Evolutionary conservation across 2,888 invertebrate genomes (phyloP).

Genomic region (Cheiracanthium punctorium): DNA sequence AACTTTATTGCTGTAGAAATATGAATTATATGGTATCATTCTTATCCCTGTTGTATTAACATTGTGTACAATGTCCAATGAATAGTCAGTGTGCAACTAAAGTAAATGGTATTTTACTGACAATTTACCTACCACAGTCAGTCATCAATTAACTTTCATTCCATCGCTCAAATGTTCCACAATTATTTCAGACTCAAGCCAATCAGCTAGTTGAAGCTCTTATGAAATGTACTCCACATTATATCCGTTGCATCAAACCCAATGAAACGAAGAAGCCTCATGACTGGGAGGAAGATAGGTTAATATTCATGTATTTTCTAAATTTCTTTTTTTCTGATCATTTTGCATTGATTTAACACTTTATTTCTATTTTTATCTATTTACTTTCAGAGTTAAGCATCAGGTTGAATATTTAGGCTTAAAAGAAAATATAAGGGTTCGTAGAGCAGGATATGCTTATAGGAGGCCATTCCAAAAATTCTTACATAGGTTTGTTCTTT

Average conservation of each 20-base stretch:
- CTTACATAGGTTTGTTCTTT: conserved; percentile 77
- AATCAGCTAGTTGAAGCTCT: conserved; percentile 81
- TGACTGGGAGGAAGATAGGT: conserved; percentile 81
- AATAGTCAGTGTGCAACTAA: too few species aligned
- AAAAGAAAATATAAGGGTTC: conserved; percentile 82
- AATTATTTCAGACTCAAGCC: conserved; percentile 79
- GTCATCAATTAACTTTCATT: too few species aligned
- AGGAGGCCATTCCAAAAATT: conserved; percentile 81
- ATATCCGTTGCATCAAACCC: conserved; percentile 84
- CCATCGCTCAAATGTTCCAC: too few species aligned
- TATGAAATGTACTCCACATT: conserved; percentile 83
- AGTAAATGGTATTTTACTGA: too few species aligned
- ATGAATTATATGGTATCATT: too few species aligned
- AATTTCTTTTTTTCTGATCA: too few species aligned
- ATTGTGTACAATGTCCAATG: too few species aligned
- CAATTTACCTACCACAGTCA: too few species aligned
- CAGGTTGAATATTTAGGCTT: conserved; percentile 83
- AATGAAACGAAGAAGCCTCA: conserved; percentile 82
- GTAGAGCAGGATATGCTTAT: conserved; percentile 83
- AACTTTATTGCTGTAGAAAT: too few species aligned
- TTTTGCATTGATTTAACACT: too few species aligned
- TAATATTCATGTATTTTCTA: too few species aligned
- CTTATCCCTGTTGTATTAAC: too few species aligned
- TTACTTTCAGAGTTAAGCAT: conserved; percentile 79
- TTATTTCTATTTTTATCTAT: neutral